Percentiles rank a stretch among this genome's conserved stretches.
Evolutionary conservation across 1,140 invertebrate genomes (phyloP).

Genomic region (Psilanteris sp.): DNA sequence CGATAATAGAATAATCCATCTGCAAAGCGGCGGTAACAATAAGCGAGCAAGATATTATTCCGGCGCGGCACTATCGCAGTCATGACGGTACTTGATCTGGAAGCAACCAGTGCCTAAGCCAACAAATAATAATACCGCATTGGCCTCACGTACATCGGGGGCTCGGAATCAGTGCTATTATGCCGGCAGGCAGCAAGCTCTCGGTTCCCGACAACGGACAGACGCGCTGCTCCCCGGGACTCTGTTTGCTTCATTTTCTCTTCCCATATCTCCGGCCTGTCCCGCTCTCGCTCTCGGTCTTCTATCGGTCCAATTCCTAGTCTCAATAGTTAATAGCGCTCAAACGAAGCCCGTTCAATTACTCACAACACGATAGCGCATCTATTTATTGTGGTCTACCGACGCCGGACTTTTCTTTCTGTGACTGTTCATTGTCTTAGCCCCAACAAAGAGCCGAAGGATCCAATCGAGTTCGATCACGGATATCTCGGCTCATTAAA

Average conservation of each 20-base stretch:
- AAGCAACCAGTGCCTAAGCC: slow-evolving; percentile 68
- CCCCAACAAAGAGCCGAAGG: slow-evolving; percentile 25
- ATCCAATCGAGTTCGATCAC: slow-evolving; percentile 31
- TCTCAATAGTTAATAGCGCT: slow-evolving; percentile 74
- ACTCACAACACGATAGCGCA: slow-evolving; percentile 75
- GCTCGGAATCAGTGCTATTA: slow-evolving; percentile 69
- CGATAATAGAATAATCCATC: slow-evolving; percentile 75
- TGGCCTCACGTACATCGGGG: slow-evolving; percentile 70
- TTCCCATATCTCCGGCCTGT: slow-evolving; percentile 30
- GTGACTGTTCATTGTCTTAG: slow-evolving; percentile 59
- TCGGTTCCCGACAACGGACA: slow-evolving; percentile 59
- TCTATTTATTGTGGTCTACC: slow-evolving; percentile 76
- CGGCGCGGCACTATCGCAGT: slow-evolving; percentile 63
- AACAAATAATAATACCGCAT: slow-evolving; percentile 76
- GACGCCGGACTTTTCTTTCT: slow-evolving; percentile 62
- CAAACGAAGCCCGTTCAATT: slow-evolving; percentile 74
- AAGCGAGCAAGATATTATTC: slow-evolving; percentile 72
- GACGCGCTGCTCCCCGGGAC: slow-evolving; percentile 39
- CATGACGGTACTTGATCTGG: slow-evolving; percentile 70
- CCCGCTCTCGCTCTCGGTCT: slow-evolving; percentile 22
- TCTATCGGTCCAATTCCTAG: slow-evolving; percentile 56
- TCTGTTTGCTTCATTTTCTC: slow-evolving; percentile 14
- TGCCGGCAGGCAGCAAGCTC: slow-evolving; percentile 52
- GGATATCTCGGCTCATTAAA: slow-evolving; percentile 46
- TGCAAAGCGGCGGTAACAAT: slow-evolving; percentile 69